Evolutionary conservation across 2,888 invertebrate species (phyloP).

Genomic region (Campoplex capitator): DNA sequence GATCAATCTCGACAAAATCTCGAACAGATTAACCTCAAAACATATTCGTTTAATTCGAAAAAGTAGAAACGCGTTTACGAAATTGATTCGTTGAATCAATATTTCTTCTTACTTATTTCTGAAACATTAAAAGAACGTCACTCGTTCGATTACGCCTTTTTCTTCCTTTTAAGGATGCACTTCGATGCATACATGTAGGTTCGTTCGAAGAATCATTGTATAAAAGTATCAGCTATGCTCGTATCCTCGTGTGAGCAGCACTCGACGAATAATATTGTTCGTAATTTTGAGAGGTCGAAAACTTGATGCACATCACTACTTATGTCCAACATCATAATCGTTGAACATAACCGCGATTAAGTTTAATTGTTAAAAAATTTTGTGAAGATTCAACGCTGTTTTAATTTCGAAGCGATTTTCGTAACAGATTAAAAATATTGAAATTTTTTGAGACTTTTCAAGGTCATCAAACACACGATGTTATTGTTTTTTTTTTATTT

Average conservation of each 20-base stretch:
- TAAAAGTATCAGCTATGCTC: conserved; percentile 24
- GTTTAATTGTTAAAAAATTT: background rate
- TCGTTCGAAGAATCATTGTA: conserved; percentile 9
- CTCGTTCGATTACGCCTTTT: background rate
- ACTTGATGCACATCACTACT: conserved; percentile 30
- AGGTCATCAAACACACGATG: background rate
- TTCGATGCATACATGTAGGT: conserved; percentile 13
- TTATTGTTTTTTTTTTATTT: background rate
- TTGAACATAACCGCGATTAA: conserved; percentile 22
- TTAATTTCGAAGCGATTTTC: background rate
- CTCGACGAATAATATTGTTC: background rate
- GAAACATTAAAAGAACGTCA: background rate
- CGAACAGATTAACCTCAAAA: background rate
- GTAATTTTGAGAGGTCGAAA: conserved; percentile 11
- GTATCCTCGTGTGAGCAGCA: background rate
- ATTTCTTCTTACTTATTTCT: background rate
- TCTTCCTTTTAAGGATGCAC: background rate
- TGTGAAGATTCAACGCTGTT: no score
- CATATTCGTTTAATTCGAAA: background rate
- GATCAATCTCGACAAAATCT: background rate
- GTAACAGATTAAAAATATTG: no score
- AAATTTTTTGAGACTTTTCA: background rate
- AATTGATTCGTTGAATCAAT: background rate
- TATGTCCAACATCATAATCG: conserved; percentile 18
- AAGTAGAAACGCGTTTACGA: background rate